These are phyloP conservation scores for Drosophila virilis DNA, from an alignment of 1,140 invertebrate genomes.

Conservation along the genomic window DNA sequence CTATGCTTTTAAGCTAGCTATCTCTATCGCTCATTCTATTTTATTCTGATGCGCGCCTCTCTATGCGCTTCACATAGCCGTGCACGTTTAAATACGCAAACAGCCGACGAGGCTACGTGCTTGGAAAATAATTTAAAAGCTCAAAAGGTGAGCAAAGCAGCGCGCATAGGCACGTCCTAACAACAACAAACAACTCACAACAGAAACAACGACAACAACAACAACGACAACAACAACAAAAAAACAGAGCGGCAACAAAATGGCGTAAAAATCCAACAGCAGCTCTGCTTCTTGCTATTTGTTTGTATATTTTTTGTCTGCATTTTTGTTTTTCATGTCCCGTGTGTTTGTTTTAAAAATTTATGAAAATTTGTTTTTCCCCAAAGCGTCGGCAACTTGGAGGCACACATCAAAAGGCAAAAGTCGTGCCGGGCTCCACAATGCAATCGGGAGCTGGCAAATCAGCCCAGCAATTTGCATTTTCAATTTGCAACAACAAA, in stretches of 20 bases:
- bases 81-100: slow-evolving; percentile 82
- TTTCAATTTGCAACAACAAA: slow-evolving; percentile 82
- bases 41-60: slow-evolving; percentile 13
- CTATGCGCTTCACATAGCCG: slow-evolving; percentile 14
- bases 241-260: slow-evolving; percentile 53
- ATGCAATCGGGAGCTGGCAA: slow-evolving; percentile 42
- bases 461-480: slow-evolving; percentile 76
- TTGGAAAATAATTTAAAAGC: slow-evolving; percentile 84
- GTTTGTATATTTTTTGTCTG: slow-evolving; percentile 8
- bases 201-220: slow-evolving; percentile 42
- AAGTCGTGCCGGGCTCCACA: slow-evolving; percentile 2
- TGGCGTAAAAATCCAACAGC: slow-evolving; percentile 58
- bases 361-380: slow-evolving; percentile 81
- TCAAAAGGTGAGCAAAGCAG: slow-evolving; percentile 83
- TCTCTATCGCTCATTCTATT: not conserved
- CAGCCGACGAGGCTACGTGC: slow-evolving; percentile 80
- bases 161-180: slow-evolving; percentile 78
- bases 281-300: slow-evolving; percentile 30
- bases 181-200: slow-evolving; percentile 31
- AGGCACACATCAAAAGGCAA: slow-evolving; percentile 67
- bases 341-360: slow-evolving; percentile 79
- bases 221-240: slow-evolving; percentile 27
- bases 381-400: slow-evolving; percentile 55
- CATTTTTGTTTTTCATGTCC: slow-evolving; percentile 8
- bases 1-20: slow-evolving; percentile 2